Conservation (phyloP, 2,888 invertebrate species). For the Drosophila ezoana region DNA sequence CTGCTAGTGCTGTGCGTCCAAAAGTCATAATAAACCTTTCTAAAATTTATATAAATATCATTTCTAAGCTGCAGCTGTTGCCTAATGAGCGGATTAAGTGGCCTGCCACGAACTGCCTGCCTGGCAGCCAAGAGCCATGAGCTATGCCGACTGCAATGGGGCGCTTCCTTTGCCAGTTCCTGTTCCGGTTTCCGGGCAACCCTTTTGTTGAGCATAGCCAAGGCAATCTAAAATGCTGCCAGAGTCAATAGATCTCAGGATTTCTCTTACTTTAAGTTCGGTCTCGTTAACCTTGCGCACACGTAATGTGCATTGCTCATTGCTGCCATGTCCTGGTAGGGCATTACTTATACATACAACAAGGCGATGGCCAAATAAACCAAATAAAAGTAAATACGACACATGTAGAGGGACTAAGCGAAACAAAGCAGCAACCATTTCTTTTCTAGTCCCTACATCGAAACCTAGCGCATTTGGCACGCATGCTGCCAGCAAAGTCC, state of each 20-base stretch:
- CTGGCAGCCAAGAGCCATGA: neutral
- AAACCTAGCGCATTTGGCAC: conserved; percentile 49
- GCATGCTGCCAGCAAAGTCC: conserved; percentile 41
- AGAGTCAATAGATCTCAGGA: conserved; percentile 21
- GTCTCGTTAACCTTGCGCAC: conserved; percentile 2
- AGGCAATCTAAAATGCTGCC: conserved; percentile 27
- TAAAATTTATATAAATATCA: conserved; percentile 65
- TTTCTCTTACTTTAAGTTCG: conserved; percentile 30
- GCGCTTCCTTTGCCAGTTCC: conserved; percentile 25
- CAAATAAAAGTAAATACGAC: conserved; percentile 45
- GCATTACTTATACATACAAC: conserved; percentile 27
- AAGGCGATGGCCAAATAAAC: conserved; percentile 45
- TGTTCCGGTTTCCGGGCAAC: conserved; percentile 39
- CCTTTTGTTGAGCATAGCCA: conserved; percentile 45
- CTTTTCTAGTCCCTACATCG: conserved; percentile 23
- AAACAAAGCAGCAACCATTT: conserved; percentile 47
- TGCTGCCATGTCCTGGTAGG: conserved; percentile 23
- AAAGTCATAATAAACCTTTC: conserved; percentile 65
- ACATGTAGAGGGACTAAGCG: conserved; percentile 9
- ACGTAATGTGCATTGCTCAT: conserved; percentile 21
- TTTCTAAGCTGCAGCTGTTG: conserved; percentile 70
- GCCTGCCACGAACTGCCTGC: conserved; percentile 19
- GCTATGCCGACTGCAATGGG: conserved; percentile 39
- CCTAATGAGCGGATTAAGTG: conserved; percentile 75
- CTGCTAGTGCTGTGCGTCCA: conserved; percentile 5